phyloP scores from a whole-genome alignment of 2,113 vertebrate species.

The Diglossa brunneiventris region DNA sequence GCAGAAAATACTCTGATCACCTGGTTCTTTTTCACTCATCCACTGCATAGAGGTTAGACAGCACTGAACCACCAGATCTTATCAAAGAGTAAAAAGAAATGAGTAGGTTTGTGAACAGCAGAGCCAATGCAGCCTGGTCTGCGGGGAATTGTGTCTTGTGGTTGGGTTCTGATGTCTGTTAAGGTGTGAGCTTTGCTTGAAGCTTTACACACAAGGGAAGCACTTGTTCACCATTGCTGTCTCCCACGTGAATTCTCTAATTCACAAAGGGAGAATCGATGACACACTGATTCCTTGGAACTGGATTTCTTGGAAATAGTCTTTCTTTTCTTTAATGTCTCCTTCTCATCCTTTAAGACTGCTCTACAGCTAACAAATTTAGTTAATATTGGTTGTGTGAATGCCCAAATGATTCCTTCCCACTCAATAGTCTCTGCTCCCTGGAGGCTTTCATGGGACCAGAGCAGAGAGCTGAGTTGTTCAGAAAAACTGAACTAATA shows the following conservation, averaged over 20 bases:
- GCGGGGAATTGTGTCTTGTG: neutral
- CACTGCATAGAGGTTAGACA: neutral
- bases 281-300: neutral
- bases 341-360: neutral
- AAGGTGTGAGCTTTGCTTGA: neutral
- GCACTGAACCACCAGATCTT: constrained; percentile 20
- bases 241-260: neutral
- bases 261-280: neutral
- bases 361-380: neutral
- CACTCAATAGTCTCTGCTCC: neutral
- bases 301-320: neutral
- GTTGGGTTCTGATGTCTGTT: neutral
- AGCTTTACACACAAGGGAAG: neutral
- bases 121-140: neutral
- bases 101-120: neutral
- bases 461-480: neutral
- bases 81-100: neutral
- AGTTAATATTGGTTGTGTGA: neutral
- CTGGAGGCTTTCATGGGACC: neutral
- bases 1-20: neutral
- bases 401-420: neutral
- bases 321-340: neutral
- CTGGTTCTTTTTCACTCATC: neutral
- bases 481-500: neutral
- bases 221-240: neutral